Evolutionary conservation across 2,888 invertebrate genomes (phyloP), one percentile per base, ranked within the genome.

Genomic region (Crocallis elinguaria): DNA sequence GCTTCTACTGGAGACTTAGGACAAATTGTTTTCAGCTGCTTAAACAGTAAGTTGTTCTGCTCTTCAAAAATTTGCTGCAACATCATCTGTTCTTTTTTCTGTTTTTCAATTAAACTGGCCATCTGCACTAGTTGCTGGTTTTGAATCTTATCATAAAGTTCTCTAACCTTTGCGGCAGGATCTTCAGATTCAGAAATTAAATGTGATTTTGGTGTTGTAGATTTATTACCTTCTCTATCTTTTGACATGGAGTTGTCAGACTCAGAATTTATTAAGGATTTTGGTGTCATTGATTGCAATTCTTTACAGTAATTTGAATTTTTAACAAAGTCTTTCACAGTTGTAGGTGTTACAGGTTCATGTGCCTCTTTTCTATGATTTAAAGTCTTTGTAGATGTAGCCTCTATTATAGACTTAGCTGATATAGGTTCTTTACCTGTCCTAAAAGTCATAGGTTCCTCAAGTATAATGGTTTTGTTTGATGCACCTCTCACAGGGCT

Each of bases 81-180:
- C 17, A 92, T 78, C 37, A 91, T 77, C 66, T 95, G 94, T 69
- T 95, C 95, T 38, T 86, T 88, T 52, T 93, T 93, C 70, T 95
- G 95, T 48, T 94, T 93, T 25, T 93, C 92, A 2, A 95, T 86
- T 42, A 95, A 75, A 44, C 89, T 92, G 0, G 92, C 82, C 92
- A 95, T 93, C 73, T 94, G 93, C 29, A 89, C 81, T 5, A 94
- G 90, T 70, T 96, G 95, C 58, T 94, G 93, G 25, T 92, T 92
- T 66, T 94, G 93, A 56, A 94, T 84, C 68, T 86, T 90, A 17
- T 91, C 89, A 50, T 90, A 91, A 0, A 91, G 75, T 75, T 85
- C 92, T 64, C 77, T 69, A 1, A 91, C 84, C 37, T 77, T 75
- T 0, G 75, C 58, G 0, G 86, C 89, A 0, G 90, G 89, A 49